A percentile compares a stretch with the other conserved stretches of the same genome.
These are phyloP conservation scores for Trachops cirrhosus DNA, from an alignment of 2,797 vertebrate genomes.

Conservation along the genomic window DNA sequence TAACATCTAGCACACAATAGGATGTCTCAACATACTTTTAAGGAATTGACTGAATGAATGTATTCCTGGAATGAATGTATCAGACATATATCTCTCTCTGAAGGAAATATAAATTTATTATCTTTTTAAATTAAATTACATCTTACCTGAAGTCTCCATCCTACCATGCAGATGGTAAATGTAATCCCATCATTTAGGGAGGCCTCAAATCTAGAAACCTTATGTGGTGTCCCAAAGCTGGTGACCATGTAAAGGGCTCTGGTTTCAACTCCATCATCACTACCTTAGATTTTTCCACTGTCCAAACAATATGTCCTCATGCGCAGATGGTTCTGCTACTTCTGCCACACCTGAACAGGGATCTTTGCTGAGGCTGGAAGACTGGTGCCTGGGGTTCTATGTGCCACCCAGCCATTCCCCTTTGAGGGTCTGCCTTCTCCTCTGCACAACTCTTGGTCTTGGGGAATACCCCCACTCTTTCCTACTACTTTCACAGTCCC, in stretches of 20 bases:
- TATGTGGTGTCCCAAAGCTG: background rate
- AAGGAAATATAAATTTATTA: background rate
- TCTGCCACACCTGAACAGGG: background rate
- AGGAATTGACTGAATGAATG: background rate
- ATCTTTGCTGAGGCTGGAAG: background rate
- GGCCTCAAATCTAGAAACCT: background rate
- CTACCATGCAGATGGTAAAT: background rate
- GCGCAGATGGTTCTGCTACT: background rate
- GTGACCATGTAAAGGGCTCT: background rate
- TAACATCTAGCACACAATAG: background rate
- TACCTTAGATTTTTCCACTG: background rate
- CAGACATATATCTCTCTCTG: background rate
- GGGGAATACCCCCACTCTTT: background rate
- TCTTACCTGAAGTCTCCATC: background rate
- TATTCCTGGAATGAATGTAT: background rate
- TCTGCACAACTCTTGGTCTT: background rate
- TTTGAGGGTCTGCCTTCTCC: background rate
- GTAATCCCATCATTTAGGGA: background rate
- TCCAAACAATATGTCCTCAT: accelerated
- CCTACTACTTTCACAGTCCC: background rate
- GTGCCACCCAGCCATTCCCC: background rate
- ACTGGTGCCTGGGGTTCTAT: too few relatives aligned
- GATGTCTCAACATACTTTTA: background rate
- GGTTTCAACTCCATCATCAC: background rate
- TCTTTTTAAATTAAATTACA: background rate